phyloP scores from a whole-genome alignment of 2,888 invertebrate genomes.

The Chymomyza fuscimana region DNA sequence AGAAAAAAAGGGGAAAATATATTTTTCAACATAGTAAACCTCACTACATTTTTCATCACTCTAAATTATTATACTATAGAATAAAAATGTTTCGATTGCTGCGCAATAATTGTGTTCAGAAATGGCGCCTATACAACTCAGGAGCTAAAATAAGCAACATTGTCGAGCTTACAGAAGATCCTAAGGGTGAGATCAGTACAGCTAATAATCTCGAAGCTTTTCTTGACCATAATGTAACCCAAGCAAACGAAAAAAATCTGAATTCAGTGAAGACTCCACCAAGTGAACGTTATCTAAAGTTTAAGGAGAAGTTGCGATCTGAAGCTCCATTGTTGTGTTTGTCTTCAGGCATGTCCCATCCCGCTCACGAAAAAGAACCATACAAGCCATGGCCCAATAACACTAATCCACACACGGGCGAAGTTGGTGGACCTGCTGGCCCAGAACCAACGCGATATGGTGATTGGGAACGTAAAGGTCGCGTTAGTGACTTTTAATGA shows the following conservation, averaged over 20 bases:
- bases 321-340: slow-evolving; percentile 84
- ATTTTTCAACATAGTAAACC: too few species aligned
- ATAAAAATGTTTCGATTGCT: slow-evolving; percentile 66
- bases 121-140: too few species aligned
- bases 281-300: slow-evolving; percentile 83
- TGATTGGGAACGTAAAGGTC: slow-evolving; percentile 99
- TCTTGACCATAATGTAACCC: too few species aligned
- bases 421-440: slow-evolving; percentile 95
- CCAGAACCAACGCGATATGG: slow-evolving; percentile 99
- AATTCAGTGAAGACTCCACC: slow-evolving; percentile 37
- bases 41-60: too few species aligned
- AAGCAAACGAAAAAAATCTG: too few species aligned
- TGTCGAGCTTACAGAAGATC: too few species aligned
- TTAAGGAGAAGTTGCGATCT: slow-evolving; percentile 86
- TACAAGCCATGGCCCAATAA: slow-evolving; percentile 90
- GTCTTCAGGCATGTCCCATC: slow-evolving; percentile 86
- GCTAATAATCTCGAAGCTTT: too few species aligned
- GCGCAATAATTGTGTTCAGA: slow-evolving; percentile 35
- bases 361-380: slow-evolving; percentile 89
- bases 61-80: too few species aligned
- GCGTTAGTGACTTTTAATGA: slow-evolving; percentile 94
- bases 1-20: too few species aligned
- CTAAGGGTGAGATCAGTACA: too few species aligned
- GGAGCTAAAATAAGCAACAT: too few species aligned
- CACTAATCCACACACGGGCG: slow-evolving; percentile 94